Percentiles rank a stretch among this genome's conserved stretches.
Conservation (phyloP, 2,113 vertebrate genomes). For the Epinephelus cyanopodus region DNA sequence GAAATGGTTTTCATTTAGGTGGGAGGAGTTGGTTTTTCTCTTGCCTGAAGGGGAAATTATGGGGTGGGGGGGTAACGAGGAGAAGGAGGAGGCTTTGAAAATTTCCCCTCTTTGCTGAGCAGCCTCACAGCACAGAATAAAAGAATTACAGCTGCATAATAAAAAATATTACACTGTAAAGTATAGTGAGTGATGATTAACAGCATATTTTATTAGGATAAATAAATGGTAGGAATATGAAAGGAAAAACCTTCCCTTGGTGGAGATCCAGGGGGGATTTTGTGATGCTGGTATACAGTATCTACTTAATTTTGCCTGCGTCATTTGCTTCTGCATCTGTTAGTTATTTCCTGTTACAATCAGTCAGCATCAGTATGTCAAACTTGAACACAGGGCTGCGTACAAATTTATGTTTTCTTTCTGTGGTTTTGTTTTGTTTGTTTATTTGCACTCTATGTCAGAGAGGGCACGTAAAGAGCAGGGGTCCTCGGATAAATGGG, state of each 20-base stretch:
- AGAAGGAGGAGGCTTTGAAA: neutral
- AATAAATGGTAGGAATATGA: conserved; percentile 13
- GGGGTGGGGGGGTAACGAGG: conserved; percentile 17
- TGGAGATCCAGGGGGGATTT: neutral
- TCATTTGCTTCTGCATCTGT: neutral
- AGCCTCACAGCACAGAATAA: neutral
- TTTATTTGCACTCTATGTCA: neutral
- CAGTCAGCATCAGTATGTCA: neutral
- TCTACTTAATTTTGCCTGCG: neutral
- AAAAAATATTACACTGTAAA: conserved; percentile 2
- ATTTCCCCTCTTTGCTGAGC: neutral
- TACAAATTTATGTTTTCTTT: neutral
- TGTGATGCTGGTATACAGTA: neutral
- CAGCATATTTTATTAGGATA: neutral
- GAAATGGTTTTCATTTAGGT: conserved; percentile 34
- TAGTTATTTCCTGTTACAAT: neutral
- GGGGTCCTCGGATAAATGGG: no score
- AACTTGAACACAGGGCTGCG: neutral
- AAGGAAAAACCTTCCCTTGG: neutral
- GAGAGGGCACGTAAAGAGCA: no score
- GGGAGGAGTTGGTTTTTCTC: conserved; percentile 14
- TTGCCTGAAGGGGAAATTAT: neutral
- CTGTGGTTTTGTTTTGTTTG: neutral
- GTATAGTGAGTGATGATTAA: conserved; percentile 4
- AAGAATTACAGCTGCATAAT: conserved; percentile 1